Evolutionary conservation across 2,113 vertebrate genomes (phyloP).

Genomic region (Grallaria varia): DNA sequence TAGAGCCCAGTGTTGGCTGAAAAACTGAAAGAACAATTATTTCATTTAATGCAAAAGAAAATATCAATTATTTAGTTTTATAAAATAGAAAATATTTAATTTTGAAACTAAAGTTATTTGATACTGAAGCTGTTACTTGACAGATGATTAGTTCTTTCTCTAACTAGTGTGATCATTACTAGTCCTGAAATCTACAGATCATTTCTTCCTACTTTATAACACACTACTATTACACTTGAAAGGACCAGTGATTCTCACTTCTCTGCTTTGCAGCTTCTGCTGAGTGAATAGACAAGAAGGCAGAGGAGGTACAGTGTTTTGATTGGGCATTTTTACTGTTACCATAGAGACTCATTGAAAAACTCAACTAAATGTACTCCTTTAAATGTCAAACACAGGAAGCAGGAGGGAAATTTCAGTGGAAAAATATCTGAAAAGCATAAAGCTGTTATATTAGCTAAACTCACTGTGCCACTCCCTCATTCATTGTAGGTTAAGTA

Average conservation of each 20-base stretch:
- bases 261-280: background rate
- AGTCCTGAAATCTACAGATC: background rate
- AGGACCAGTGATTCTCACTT: background rate
- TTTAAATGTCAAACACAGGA: conserved; percentile 64
- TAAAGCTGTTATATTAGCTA: conserved; percentile 60
- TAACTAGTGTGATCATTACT: background rate
- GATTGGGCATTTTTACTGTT: conserved; percentile 50
- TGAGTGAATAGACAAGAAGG: background rate
- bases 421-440: conserved; percentile 37
- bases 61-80: background rate
- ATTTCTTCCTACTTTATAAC: background rate
- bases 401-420: conserved; percentile 52
- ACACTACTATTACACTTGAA: background rate
- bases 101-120: background rate
- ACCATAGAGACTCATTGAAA: conserved; percentile 28
- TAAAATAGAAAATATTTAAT: background rate
- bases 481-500: conserved; percentile 62
- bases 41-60: background rate
- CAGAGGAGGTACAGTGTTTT: conserved; percentile 20
- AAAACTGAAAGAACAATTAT: background rate
- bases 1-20: background rate
- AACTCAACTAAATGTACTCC: conserved; percentile 21
- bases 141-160: background rate
- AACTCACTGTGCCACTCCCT: conserved; percentile 46
- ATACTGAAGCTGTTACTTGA: background rate